Conservation (phyloP, 2,113 vertebrate species). For the Eretmochelys imbricata region DNA sequence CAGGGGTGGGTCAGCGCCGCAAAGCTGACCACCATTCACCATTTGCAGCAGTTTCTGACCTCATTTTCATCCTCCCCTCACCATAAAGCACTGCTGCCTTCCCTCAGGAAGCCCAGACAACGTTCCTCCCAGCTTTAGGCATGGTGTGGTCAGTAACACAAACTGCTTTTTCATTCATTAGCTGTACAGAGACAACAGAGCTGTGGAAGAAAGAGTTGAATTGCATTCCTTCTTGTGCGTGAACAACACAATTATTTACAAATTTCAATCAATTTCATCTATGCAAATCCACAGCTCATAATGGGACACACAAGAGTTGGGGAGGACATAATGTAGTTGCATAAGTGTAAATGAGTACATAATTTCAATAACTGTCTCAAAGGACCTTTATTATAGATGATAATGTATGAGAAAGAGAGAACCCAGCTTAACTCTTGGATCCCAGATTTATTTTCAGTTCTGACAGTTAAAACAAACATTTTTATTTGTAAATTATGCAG, state of each 20-base stretch:
- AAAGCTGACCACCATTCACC: too few species aligned
- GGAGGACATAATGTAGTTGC: neutral
- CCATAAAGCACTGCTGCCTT: too few species aligned
- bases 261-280: neutral
- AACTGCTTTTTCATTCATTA: too few species aligned
- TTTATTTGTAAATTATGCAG: neutral
- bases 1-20: too few species aligned
- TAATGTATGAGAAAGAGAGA: neutral
- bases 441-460: neutral
- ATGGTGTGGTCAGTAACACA: too few species aligned
- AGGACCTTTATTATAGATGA: accelerated
- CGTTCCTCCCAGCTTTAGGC: too few species aligned
- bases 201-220: neutral
- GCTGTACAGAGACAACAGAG: neutral
- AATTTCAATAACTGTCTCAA: neutral
- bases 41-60: too few species aligned
- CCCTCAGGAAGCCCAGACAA: too few species aligned
- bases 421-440: neutral
- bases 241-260: neutral
- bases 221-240: neutral
- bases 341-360: neutral
- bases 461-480: neutral
- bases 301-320: neutral
- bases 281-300: neutral
- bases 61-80: too few species aligned